phyloP scores from a whole-genome alignment of 2,797 vertebrate genomes.

The Spinus pinus region DNA sequence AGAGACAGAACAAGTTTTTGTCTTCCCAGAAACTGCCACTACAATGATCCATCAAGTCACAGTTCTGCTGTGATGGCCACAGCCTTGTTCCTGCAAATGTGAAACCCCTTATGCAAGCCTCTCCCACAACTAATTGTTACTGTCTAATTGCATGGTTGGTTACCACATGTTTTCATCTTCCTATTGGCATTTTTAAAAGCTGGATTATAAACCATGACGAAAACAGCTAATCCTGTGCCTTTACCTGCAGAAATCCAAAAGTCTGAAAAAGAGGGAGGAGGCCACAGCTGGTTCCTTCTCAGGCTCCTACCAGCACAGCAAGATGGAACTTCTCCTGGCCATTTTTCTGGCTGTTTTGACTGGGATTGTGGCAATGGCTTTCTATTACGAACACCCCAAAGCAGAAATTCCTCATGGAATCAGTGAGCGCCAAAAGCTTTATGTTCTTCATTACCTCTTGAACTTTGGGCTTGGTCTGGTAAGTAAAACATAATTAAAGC shows the following conservation, averaged over 20 bases:
- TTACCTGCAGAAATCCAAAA: neutral
- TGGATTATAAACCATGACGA: neutral
- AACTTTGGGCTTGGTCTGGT: conserved; percentile 20
- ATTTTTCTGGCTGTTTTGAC: neutral
- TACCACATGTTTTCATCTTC: neutral
- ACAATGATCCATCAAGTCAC: neutral
- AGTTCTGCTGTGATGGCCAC: neutral
- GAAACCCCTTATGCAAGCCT: neutral
- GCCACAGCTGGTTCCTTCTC: neutral
- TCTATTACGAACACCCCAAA: conserved; percentile 26
- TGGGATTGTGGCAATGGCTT: neutral
- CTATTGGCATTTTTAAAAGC: neutral
- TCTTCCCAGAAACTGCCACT: neutral
- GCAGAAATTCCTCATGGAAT: conserved; percentile 33
- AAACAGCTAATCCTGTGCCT: neutral
- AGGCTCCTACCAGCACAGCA: neutral
- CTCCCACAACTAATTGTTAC: neutral
- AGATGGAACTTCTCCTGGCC: conserved; percentile 2
- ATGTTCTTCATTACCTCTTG: neutral
- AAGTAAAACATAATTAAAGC: conserved; percentile 10
- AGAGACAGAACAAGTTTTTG: neutral
- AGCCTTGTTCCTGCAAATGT: neutral
- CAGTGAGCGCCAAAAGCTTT: neutral
- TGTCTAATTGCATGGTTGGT: neutral
- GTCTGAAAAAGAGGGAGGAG: neutral